Evolutionary conservation across 2,797 vertebrate genomes (phyloP).

Genomic region (Sebastes taczanowskii): DNA sequence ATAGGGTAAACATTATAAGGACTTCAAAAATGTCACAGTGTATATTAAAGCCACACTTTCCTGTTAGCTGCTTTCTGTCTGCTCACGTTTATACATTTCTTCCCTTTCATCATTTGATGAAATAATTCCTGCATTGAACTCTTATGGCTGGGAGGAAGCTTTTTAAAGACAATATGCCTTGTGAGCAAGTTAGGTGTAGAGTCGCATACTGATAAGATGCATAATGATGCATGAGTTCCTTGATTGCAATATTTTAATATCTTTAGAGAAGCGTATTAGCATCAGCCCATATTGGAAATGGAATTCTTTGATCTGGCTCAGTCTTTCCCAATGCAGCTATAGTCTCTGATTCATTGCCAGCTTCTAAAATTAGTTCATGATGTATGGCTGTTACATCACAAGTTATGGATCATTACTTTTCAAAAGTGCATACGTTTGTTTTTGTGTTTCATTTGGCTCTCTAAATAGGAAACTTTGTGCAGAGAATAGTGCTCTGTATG

Average conservation of each 20-base stretch:
- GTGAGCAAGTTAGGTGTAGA: neutral
- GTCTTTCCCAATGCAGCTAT: neutral
- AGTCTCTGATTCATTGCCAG: neutral
- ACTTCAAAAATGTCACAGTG: neutral
- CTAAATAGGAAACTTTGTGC: neutral
- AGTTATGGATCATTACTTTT: constrained; percentile 20
- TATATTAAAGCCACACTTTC: neutral
- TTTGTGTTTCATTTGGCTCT: constrained; percentile 14
- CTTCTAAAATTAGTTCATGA: constrained; percentile 10
- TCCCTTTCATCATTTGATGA: neutral
- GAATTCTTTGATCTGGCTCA: constrained; percentile 9
- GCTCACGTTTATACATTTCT: neutral
- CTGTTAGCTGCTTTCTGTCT: neutral
- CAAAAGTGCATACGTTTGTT: constrained; percentile 2
- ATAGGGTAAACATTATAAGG: neutral
- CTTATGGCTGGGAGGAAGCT: neutral
- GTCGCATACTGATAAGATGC: constrained; percentile 9
- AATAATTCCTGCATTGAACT: neutral
- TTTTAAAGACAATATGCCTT: neutral
- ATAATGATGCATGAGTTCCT: constrained; percentile 21
- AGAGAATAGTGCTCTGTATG: neutral
- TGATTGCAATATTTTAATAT: constrained; percentile 21
- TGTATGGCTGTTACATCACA: constrained; percentile 4
- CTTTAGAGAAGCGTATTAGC: neutral
- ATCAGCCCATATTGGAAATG: constrained; percentile 6